Evolutionary conservation across 2,888 invertebrate genomes (phyloP).

Genomic region (Merodon equestris): DNA sequence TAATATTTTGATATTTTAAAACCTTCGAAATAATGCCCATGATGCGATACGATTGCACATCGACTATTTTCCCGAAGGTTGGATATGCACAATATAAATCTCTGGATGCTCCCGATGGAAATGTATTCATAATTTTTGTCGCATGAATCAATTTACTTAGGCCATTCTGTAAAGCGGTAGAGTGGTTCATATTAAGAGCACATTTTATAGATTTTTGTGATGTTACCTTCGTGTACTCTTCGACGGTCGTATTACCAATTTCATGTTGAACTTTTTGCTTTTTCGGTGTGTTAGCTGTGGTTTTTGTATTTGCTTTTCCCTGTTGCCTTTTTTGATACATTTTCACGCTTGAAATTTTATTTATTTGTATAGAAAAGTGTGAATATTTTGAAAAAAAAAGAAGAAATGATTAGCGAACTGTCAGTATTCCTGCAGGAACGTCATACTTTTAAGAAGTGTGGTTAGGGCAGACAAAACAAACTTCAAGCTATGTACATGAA

Average conservation of each 20-base stretch:
- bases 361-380: background rate
- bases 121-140: conserved; percentile 84
- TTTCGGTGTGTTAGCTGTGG: background rate
- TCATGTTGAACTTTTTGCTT: conserved; percentile 46
- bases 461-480: conserved; percentile 51
- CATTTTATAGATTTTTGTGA: background rate
- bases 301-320: background rate
- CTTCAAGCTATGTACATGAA: too few relatives aligned
- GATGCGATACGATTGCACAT: conserved; percentile 83
- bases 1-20: conserved; percentile 81
- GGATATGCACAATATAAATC: conserved; percentile 88
- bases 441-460: background rate
- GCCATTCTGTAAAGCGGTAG: conserved; percentile 80
- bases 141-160: conserved; percentile 84
- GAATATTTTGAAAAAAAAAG: background rate
- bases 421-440: too few relatives aligned
- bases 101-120: conserved; percentile 86
- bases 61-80: conserved; percentile 84
- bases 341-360: conserved; percentile 18
- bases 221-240: conserved; percentile 74
- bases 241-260: conserved; percentile 67
- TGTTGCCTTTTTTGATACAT: conserved; percentile 35
- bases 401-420: background rate
- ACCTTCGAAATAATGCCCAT: conserved; percentile 82
- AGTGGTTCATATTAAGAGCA: too few relatives aligned